Conservation (phyloP, 2,113 vertebrate genomes). For the Labrus mixtus region DNA sequence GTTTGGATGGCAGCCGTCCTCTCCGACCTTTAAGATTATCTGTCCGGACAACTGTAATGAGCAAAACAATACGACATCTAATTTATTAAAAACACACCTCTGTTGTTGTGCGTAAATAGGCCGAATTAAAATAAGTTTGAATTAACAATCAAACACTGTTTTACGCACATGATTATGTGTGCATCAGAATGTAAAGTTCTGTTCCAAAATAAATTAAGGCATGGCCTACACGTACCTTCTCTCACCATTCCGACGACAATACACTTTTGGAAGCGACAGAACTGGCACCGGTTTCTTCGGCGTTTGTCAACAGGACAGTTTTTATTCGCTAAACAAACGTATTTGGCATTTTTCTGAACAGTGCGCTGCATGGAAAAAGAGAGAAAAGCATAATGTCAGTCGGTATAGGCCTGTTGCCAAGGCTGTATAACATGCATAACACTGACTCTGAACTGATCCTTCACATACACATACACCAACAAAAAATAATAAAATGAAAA, state of each 20-base stretch:
- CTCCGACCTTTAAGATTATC: slow-evolving; percentile 97
- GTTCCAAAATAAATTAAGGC: neutral
- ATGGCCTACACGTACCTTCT: slow-evolving; percentile 88
- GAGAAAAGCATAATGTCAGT: slow-evolving; percentile 36
- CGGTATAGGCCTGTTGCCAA: slow-evolving; percentile 20
- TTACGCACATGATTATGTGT: slow-evolving; percentile 22
- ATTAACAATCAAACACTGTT: neutral
- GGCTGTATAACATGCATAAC: neutral
- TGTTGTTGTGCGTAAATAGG: slow-evolving; percentile 11
- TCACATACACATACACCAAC: neutral
- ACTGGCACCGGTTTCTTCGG: slow-evolving; percentile 95
- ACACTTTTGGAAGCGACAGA: slow-evolving; percentile 98
- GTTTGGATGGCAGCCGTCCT: slow-evolving; percentile 97
- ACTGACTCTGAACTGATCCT: neutral
- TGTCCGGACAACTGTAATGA: slow-evolving; percentile 91
- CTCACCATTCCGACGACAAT: slow-evolving; percentile 98
- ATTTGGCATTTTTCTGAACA: slow-evolving; percentile 99
- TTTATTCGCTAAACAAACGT: slow-evolving; percentile 98
- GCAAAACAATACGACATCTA: slow-evolving; percentile 41
- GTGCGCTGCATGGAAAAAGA: slow-evolving; percentile 87
- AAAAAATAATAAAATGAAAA: neutral
- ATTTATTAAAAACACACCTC: neutral
- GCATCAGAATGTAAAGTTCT: neutral
- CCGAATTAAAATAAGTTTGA: neutral
- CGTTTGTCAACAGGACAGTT: slow-evolving; percentile 98